These are phyloP conservation scores for Galaxea fascicularis DNA, from an alignment of 92 coral and sea anemone species.

Conservation along the genomic window DNA sequence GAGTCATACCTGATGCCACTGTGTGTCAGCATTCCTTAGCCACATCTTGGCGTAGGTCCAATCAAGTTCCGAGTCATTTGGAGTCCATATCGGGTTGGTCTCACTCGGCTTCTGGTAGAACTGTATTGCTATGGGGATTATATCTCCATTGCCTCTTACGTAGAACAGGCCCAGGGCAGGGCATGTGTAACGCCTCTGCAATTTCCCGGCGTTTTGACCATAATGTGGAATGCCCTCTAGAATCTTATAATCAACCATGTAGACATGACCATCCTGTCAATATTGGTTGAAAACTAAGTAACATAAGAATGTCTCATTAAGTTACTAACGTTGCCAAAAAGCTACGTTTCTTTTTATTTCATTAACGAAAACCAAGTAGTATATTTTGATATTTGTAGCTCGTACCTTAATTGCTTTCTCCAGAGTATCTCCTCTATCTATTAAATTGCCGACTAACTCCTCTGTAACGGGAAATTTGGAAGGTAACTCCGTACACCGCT, in stretches of 20 bases:
- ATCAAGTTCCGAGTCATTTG: conserved; percentile 77
- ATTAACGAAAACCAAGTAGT: background rate
- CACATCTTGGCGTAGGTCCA: conserved; percentile 90
- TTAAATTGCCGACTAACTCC: conserved; percentile 61
- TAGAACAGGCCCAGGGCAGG: conserved; percentile 82
- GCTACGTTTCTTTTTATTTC: no score
- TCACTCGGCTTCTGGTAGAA: conserved; percentile 76
- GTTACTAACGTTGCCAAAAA: no score
- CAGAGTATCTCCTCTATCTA: conserved; percentile 68
- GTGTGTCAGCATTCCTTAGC: conserved; percentile 81
- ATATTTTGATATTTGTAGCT: background rate
- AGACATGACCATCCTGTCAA: conserved; percentile 69
- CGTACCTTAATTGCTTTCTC: conserved; percentile 71
- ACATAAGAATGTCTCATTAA: no score
- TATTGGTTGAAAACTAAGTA: background rate
- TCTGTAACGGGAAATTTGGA: conserved; percentile 80
- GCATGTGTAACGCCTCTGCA: conserved; percentile 64
- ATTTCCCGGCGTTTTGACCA: conserved; percentile 52
- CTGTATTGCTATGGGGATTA: conserved; percentile 93
- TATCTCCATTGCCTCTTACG: conserved; percentile 72
- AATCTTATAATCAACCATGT: conserved; percentile 66
- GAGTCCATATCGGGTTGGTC: conserved; percentile 90
- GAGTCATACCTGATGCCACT: conserved; percentile 77
- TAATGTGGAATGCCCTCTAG: conserved; percentile 70
- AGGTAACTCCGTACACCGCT: conserved; percentile 70